A percentile compares a stretch with the other conserved stretches of the same genome.
Evolutionary conservation across 1,140 invertebrate genomes (phyloP).

Genomic region (Trichonephila inaurata): DNA sequence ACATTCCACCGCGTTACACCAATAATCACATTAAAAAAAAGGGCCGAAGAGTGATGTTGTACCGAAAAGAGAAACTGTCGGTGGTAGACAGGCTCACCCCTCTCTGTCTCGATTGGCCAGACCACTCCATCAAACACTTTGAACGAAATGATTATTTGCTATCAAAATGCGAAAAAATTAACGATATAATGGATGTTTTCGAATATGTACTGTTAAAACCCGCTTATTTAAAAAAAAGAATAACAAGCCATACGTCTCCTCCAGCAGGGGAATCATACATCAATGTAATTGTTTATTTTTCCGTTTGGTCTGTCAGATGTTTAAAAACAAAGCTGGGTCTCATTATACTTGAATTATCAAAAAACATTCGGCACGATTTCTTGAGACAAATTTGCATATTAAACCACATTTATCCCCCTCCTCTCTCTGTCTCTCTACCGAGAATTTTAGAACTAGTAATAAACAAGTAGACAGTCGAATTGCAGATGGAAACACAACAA

Average conservation of each 20-base stretch:
- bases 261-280: constrained; percentile 4
- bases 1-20: not conserved
- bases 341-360: constrained; percentile 36
- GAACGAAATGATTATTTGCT: constrained; percentile 47
- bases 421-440: too few species aligned
- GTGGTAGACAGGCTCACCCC: not conserved
- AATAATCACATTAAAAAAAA: constrained; percentile 9
- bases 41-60: too few species aligned
- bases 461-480: not conserved
- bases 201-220: not conserved
- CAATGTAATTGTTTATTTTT: constrained; percentile 61
- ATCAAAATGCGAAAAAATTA: constrained; percentile 39
- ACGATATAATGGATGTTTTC: constrained; percentile 50
- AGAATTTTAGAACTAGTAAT: constrained; percentile 27
- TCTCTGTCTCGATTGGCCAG: not conserved
- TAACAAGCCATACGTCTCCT: constrained; percentile 29
- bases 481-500: not conserved
- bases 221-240: constrained; percentile 1
- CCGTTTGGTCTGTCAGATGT: not conserved
- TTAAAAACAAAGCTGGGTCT: not conserved
- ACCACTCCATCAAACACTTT: constrained; percentile 37
- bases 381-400: constrained; percentile 54
- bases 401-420: not conserved
- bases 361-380: constrained; percentile 47
- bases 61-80: not conserved